Percentiles rank a stretch among this genome's conserved stretches.
Conservation (phyloP, 2,888 invertebrate species). For the Odontocolon sp. region DNA sequence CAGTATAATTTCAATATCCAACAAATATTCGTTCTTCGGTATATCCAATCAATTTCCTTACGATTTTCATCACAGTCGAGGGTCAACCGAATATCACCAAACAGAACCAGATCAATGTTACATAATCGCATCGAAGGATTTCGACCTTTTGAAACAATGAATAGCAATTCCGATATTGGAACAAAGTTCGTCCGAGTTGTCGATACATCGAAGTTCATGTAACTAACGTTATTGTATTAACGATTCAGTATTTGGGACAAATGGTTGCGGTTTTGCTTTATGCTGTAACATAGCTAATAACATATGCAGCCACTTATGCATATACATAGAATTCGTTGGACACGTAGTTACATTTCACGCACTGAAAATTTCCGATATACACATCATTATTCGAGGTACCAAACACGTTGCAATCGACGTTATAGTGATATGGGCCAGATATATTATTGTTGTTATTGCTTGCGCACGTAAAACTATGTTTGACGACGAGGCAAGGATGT, state of each 20-base stretch:
- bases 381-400: constrained; percentile 12
- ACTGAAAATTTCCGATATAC: background rate
- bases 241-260: constrained; percentile 2
- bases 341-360: background rate
- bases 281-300: background rate
- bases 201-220: no score
- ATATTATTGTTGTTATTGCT: constrained; percentile 24
- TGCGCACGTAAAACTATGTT: constrained; percentile 8
- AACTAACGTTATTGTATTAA: no score
- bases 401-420: background rate
- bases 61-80: background rate
- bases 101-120: background rate
- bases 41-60: background rate
- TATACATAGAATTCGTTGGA: background rate
- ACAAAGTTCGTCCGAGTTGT: background rate
- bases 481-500: constrained; percentile 4
- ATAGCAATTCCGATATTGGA: background rate
- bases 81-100: background rate
- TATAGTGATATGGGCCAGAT: background rate
- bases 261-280: constrained; percentile 16
- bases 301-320: background rate
- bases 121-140: background rate
- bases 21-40: background rate
- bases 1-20: no score
- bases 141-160: background rate